Evolutionary conservation across 1,140 invertebrate species (phyloP).

Genomic region (Brachionus asplanchnoidis): DNA sequence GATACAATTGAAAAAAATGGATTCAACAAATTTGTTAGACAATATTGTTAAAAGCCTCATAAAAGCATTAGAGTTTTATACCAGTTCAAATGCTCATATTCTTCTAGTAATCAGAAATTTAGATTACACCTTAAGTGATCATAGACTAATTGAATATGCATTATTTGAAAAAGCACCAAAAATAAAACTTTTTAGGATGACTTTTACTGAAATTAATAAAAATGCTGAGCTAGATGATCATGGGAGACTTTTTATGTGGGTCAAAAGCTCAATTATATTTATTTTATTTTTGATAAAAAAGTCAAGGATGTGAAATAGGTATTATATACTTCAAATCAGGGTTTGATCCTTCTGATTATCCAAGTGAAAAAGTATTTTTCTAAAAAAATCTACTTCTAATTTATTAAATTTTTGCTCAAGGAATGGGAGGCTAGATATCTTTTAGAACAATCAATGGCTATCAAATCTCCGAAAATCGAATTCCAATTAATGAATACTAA

Average conservation of each 20-base stretch:
- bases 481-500: slow-evolving; percentile 10
- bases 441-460: neutral
- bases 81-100: neutral
- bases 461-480: slow-evolving; percentile 18
- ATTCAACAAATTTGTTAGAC: neutral
- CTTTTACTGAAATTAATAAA: neutral
- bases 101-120: neutral
- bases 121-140: neutral
- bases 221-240: neutral
- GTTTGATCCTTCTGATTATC: slow-evolving; percentile 3
- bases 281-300: neutral
- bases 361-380: neutral
- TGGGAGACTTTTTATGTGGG: slow-evolving; percentile 20
- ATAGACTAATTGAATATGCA: neutral
- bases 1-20: neutral
- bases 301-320: neutral
- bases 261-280: neutral
- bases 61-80: neutral
- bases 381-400: neutral
- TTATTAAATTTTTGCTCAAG: neutral
- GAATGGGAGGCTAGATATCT: neutral
- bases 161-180: slow-evolving; percentile 13
- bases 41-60: neutral
- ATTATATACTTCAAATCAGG: slow-evolving; percentile 7
- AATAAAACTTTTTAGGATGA: slow-evolving; percentile 17